Base-by-base conservation (phyloP, 30 jellyfish, hydroid and myxozoan species). In the Chrysaora quinquecirrha region DNA sequence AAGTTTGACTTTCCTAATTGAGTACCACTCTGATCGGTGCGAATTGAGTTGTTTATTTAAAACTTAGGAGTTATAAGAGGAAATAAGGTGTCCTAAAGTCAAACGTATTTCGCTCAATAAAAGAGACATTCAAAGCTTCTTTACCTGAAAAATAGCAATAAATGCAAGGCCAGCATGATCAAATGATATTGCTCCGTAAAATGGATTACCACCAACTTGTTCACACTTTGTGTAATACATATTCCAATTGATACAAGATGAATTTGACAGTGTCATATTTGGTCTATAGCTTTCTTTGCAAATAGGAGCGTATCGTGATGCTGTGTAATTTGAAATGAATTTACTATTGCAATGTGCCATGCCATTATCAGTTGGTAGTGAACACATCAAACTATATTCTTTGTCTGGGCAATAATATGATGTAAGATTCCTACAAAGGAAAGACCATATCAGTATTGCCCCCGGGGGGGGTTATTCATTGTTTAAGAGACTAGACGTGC, bases 101-200 rank as follows among this genome's bases (percentile, higher is more conserved):
- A n/a, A n/a, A n/a, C n/a, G n/a, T n/a, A n/a, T n/a, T n/a, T n/a
- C n/a, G n/a, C n/a, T n/a, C n/a, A n/a, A n/a, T n/a, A n/a, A n/a
- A n/a, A n/a, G n/a, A n/a, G n/a, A n/a, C n/a, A n/a, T n/a, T n/a
- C n/a, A n/a, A n/a, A 49, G 83, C 29, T 34, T 6, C 24, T 84
- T 38, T 66, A 94, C 99, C 95, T 94, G 99, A 46, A 94, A 94
- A 27, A 87, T 94, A 0, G 99, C 99, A 25, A 94, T 85, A 47
- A 94, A 89, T 14, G 99, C 99, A 21, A 85, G 67, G 34, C 97
- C 97, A 0, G 95, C 73, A 60, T 88, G 87, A 63, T 94, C 99
- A 63, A 94, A 94, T 12, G 99, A 87, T 19, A 88, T 88, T 11
- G 96, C 97, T 20, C 95, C 97, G 50, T 54, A 32, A 46, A 87